phyloP scores from a whole-genome alignment of 2,888 invertebrate genomes.

The Melanostoma mellinum region DNA sequence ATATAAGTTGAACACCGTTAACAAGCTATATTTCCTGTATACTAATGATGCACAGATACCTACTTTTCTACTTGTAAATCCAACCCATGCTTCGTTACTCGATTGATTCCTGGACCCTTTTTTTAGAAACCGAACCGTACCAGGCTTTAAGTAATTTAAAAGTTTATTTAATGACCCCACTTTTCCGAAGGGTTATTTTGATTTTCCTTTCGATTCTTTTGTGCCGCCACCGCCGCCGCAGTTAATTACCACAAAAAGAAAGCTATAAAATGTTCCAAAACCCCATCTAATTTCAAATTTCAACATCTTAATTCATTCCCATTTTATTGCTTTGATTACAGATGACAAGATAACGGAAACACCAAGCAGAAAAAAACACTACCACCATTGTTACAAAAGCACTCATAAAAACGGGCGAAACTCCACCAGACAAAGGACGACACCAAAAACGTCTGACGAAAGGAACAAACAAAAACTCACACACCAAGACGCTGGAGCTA shows the following conservation, averaged over 20 bases:
- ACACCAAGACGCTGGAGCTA: slow-evolving; percentile 24
- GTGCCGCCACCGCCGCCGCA: neutral
- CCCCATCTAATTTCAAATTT: slow-evolving; percentile 63
- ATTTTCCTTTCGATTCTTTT: slow-evolving; percentile 3
- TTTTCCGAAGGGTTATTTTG: neutral
- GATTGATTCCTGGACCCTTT: too few relatives aligned
- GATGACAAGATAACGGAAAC: slow-evolving; percentile 66
- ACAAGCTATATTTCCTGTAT: too few relatives aligned
- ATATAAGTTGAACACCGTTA: too few relatives aligned
- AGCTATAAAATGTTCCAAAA: slow-evolving; percentile 29
- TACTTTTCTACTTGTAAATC: too few relatives aligned
- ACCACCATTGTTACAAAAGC: slow-evolving; percentile 25
- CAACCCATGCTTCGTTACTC: too few relatives aligned
- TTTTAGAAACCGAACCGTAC: too few relatives aligned
- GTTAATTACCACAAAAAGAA: neutral
- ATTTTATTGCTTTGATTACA: slow-evolving; percentile 55
- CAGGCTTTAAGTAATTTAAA: too few relatives aligned
- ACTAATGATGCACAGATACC: too few relatives aligned
- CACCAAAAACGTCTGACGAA: slow-evolving; percentile 21
- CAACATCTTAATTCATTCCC: slow-evolving; percentile 29
- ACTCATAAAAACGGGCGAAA: slow-evolving; percentile 55
- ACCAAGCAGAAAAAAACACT: slow-evolving; percentile 35
- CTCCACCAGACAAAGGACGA: slow-evolving; percentile 42
- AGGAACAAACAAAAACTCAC: neutral
- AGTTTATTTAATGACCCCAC: too few relatives aligned